Percentiles rank a stretch among this genome's conserved stretches.
phyloP scores from a whole-genome alignment of 2,888 invertebrate genomes.

The Laothoe populi region DNA sequence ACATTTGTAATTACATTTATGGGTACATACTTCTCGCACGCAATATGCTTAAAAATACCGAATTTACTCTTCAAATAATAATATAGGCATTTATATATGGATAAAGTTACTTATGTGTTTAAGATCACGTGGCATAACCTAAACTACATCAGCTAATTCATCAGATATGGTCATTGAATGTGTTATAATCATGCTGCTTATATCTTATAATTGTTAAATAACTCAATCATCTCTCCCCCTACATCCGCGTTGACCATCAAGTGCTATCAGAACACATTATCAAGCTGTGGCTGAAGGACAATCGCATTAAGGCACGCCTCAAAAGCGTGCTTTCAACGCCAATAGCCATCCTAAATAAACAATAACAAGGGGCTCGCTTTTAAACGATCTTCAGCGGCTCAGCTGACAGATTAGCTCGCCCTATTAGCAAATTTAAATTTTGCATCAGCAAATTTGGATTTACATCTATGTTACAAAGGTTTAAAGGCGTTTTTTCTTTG shows the following conservation, averaged over 20 bases:
- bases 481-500: constrained; percentile 43
- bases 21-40: too few species aligned
- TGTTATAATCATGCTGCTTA: background rate
- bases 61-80: too few species aligned
- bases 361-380: constrained; percentile 81
- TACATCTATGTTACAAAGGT: constrained; percentile 30
- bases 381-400: constrained; percentile 80
- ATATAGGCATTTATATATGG: too few species aligned
- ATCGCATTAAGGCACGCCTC: constrained; percentile 81
- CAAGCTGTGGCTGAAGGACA: constrained; percentile 63
- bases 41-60: too few species aligned
- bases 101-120: background rate
- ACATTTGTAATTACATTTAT: too few species aligned
- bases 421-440: constrained; percentile 59
- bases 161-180: background rate
- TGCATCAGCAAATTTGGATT: constrained; percentile 36
- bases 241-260: constrained; percentile 47
- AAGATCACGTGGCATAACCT: background rate
- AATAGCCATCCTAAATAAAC: constrained; percentile 83
- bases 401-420: constrained; percentile 82
- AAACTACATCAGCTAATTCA: background rate
- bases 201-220: constrained; percentile 49
- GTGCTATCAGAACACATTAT: constrained; percentile 59
- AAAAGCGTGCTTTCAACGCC: constrained; percentile 77
- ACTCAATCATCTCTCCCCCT: constrained; percentile 50